Evolutionary conservation across 2,113 vertebrate species (phyloP).

Genomic region (Zapornia atra): DNA sequence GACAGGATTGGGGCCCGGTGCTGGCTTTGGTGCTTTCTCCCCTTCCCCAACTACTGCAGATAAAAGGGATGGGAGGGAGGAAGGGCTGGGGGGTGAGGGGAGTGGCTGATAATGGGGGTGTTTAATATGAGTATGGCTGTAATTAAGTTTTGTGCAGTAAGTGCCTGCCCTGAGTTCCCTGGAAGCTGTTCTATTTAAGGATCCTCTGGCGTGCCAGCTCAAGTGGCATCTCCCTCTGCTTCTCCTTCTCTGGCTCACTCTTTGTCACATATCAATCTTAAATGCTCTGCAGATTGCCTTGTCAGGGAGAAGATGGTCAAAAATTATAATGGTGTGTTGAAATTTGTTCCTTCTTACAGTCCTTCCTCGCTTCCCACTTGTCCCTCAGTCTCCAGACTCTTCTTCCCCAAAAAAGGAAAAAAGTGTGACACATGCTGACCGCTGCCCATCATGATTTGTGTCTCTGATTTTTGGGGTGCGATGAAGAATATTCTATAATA

Average conservation of each 20-base stretch:
- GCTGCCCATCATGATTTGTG: neutral
- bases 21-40: neutral
- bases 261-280: constrained; percentile 33
- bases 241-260: constrained; percentile 16
- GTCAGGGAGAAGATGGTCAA: neutral
- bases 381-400: neutral
- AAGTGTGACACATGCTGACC: fast-evolving
- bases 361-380: neutral
- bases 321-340: neutral
- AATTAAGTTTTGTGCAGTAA: constrained; percentile 24
- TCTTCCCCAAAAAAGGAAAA: neutral
- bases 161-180: neutral
- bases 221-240: constrained; percentile 63
- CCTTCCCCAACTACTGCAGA: neutral
- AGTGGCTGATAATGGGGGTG: neutral
- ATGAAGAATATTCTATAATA: neutral
- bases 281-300: constrained; percentile 22
- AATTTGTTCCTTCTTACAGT: neutral
- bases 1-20: neutral
- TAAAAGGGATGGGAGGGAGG: neutral
- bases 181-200: constrained; percentile 66
- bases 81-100: no score
- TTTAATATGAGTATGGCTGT: neutral
- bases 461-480: neutral
- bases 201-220: constrained; percentile 37